Conservation (phyloP, 2,797 vertebrate species). For the Hydrolagus colliei region DNA sequence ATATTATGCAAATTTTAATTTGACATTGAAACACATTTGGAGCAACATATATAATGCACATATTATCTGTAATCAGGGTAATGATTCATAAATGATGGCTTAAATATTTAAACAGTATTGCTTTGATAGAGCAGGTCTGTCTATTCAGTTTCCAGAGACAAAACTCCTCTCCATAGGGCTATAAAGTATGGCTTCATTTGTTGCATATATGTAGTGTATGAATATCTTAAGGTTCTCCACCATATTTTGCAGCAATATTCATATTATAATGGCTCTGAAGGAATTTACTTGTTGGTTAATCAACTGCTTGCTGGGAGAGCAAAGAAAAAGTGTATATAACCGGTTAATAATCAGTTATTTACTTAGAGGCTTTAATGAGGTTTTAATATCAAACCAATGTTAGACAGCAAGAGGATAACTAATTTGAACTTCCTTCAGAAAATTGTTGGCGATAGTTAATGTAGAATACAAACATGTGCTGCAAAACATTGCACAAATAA, state of each 20-base stretch:
- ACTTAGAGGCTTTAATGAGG: not conserved
- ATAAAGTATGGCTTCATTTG: not conserved
- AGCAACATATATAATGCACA: constrained; percentile 5
- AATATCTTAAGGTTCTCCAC: not conserved
- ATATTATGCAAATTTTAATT: constrained; percentile 24
- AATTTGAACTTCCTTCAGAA: not conserved
- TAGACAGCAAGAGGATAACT: not conserved
- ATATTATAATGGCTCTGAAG: not conserved
- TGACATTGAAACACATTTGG: not conserved
- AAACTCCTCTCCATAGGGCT: not conserved
- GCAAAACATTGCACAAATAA: constrained; percentile 27
- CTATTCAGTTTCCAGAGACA: not conserved
- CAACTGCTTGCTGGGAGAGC: not conserved
- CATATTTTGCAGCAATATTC: not conserved
- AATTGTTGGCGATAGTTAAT: not conserved
- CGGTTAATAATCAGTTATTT: not conserved
- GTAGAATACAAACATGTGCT: constrained; percentile 4
- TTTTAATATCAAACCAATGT: not conserved
- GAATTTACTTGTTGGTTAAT: no score
- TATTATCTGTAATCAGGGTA: constrained; percentile 17
- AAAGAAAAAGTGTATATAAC: not conserved
- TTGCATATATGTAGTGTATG: not conserved
- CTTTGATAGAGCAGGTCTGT: not conserved
- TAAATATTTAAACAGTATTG: not conserved
- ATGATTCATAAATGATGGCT: constrained; percentile 1